Conservation (phyloP, 2,797 vertebrate species). For the Pangasius mekongensis region DNA sequence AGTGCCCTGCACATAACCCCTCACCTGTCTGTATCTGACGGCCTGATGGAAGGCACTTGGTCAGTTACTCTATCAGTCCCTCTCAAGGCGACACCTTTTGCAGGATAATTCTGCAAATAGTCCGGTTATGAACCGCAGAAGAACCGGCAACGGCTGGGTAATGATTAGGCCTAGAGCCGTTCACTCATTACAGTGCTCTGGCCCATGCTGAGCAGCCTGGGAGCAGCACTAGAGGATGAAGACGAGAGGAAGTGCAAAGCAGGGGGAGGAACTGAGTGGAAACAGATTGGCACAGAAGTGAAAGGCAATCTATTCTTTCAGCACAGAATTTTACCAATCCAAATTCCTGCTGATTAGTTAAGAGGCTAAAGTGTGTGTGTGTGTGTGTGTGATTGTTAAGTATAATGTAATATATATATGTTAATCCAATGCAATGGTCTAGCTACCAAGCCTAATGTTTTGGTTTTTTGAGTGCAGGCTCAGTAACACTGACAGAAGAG, state of each 20-base stretch:
- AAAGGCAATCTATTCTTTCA: conserved; percentile 58
- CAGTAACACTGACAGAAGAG: conserved; percentile 55
- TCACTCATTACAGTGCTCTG: conserved; percentile 18
- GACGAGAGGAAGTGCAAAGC: conserved; percentile 17
- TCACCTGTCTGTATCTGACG: conserved; percentile 7
- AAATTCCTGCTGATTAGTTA: conserved; percentile 59
- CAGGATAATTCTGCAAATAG: conserved; percentile 20
- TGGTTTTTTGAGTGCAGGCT: conserved; percentile 41
- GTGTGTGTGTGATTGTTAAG: neutral
- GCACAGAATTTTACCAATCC: conserved; percentile 54
- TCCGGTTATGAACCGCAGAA: neutral
- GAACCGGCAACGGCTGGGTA: conserved; percentile 21
- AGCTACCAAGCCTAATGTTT: conserved; percentile 38
- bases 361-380: conserved; percentile 32
- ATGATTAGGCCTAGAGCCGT: conserved; percentile 39
- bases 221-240: conserved; percentile 28
- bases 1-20: conserved; percentile 50
- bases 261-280: conserved; percentile 44
- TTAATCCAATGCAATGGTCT: conserved; percentile 16
- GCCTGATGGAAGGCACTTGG: conserved; percentile 31
- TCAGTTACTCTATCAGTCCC: neutral
- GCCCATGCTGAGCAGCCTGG: conserved; percentile 27
- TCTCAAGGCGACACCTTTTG: conserved; percentile 29
- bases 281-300: conserved; percentile 54
- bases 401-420: no score